A percentile compares a stretch with the other conserved stretches of the same genome.
Evolutionary conservation across 2,888 invertebrate species (phyloP).

Genomic region (Octonoba sinensis): DNA sequence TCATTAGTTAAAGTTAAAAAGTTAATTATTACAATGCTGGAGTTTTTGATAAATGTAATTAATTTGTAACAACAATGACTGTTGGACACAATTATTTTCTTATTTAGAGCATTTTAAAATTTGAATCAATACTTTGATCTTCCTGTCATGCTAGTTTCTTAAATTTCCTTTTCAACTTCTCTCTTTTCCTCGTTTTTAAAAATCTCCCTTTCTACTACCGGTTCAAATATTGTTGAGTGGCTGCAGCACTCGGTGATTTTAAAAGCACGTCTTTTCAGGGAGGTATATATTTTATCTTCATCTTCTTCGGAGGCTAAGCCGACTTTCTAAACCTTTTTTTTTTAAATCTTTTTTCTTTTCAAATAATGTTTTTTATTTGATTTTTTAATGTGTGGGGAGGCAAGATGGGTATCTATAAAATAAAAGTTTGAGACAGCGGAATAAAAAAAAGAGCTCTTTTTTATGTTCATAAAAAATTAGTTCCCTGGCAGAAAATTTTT

Average conservation of each 20-base stretch:
- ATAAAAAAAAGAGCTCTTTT: background rate
- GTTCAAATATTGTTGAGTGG: slow-evolving; percentile 51
- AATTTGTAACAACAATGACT: no score
- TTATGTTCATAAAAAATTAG: background rate
- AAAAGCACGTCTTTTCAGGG: slow-evolving; percentile 40
- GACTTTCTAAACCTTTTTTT: background rate
- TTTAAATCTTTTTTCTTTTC: no score
- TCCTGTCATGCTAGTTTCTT: no score
- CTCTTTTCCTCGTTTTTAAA: background rate
- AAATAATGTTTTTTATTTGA: background rate
- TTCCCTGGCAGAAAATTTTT: background rate
- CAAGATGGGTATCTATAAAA: background rate
- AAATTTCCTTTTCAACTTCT: background rate
- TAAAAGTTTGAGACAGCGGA: background rate
- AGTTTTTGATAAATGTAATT: no score
- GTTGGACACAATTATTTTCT: no score
- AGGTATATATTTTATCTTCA: background rate
- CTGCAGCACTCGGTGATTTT: slow-evolving; percentile 16
- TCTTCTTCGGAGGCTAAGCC: background rate
- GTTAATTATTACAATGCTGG: no score
- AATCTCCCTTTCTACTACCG: background rate
- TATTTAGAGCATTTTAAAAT: no score
- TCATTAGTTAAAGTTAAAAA: no score
- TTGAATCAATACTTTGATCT: no score
- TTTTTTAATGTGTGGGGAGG: slow-evolving; percentile 6